These are phyloP conservation scores for Micromesistius poutassou DNA, from an alignment of 2,797 vertebrate species.

Conservation along the genomic window DNA sequence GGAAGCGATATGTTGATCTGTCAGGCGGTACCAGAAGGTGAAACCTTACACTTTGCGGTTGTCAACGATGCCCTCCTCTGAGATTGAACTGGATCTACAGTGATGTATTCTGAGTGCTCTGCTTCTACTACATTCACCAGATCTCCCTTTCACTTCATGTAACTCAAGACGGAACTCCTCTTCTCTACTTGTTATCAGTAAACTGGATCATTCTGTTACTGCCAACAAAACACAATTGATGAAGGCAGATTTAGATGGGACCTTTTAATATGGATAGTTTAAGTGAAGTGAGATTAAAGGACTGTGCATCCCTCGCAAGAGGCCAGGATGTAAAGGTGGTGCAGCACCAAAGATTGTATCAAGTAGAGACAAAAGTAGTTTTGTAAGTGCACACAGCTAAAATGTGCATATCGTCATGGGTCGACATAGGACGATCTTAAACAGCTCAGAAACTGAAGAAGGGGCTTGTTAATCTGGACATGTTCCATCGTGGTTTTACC, in stretches of 20 bases:
- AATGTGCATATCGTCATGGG: not conserved
- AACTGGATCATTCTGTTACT: not conserved
- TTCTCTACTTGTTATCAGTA: not conserved
- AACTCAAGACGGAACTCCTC: not conserved
- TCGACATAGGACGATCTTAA: not conserved
- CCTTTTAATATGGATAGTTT: not conserved
- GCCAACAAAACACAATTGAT: not conserved
- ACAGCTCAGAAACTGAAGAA: not conserved
- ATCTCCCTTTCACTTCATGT: not conserved
- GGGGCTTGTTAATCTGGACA: too few species aligned
- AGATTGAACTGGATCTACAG: constrained; percentile 61
- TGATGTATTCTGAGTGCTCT: constrained; percentile 57
- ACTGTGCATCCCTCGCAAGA: too few species aligned
- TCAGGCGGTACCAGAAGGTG: constrained; percentile 74
- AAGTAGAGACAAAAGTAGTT: not conserved
- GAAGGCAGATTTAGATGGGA: not conserved
- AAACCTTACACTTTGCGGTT: constrained; percentile 61
- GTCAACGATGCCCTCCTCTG: constrained; percentile 71
- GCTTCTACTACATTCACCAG: constrained; percentile 61
- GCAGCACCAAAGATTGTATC: too few species aligned
- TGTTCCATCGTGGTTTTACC: not conserved
- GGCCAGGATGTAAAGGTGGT: not conserved
- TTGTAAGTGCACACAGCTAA: not conserved
- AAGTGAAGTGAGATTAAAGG: not conserved
- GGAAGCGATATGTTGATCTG: not conserved